phyloP scores from a whole-genome alignment of 2,113 vertebrate genomes.

The Acrocephalus kingi region DNA sequence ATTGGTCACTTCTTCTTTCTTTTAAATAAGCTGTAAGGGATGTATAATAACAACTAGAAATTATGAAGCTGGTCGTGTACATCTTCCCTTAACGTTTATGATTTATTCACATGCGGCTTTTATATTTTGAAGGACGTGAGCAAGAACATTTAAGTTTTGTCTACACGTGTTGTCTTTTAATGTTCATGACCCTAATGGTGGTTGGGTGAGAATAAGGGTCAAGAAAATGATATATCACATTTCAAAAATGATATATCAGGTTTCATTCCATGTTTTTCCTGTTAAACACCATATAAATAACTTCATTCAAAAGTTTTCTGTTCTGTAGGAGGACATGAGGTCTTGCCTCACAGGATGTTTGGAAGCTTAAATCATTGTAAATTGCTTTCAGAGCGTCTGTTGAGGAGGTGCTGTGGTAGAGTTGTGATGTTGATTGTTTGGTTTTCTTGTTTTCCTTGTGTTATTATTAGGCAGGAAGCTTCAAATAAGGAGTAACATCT shows the following conservation, averaged over 20 bases:
- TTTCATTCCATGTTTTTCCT: background rate
- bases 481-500: background rate
- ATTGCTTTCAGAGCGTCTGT: background rate
- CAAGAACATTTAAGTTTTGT: background rate
- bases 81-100: background rate
- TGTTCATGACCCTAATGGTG: background rate
- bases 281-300: background rate
- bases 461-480: background rate
- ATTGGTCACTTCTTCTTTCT: background rate
- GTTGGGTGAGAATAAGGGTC: background rate
- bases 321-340: background rate
- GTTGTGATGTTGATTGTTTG: background rate
- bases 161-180: background rate
- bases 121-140: background rate
- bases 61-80: background rate
- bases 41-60: background rate
- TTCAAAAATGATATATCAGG: background rate
- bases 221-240: background rate
- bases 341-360: background rate
- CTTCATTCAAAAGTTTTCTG: background rate
- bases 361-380: background rate
- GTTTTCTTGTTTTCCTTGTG: background rate
- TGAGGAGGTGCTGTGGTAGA: background rate
- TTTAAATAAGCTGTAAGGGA: background rate
- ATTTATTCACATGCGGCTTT: background rate